Conservation (phyloP, 2,797 vertebrate species). For the Eidolon dupreanum region DNA sequence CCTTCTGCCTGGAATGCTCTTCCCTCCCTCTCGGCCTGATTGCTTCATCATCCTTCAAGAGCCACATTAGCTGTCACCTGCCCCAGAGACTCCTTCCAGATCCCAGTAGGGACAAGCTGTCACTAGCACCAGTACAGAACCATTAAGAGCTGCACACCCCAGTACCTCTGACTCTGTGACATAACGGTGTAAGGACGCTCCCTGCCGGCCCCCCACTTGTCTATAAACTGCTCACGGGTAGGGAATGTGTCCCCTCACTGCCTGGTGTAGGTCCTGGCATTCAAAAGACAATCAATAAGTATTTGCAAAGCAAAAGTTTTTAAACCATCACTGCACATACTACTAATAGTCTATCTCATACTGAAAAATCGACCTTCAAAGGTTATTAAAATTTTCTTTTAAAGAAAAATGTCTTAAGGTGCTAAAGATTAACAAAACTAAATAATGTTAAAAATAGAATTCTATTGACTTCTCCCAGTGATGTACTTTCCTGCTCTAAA, state of each 20-base stretch:
- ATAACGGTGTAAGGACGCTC: neutral
- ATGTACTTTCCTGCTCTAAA: neutral
- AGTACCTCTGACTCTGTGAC: neutral
- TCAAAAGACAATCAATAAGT: neutral
- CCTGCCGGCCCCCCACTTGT: fast-evolving
- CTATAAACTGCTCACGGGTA: neutral
- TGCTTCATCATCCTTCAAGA: neutral
- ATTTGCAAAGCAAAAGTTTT: neutral
- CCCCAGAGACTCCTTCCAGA: neutral
- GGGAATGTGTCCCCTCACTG: fast-evolving
- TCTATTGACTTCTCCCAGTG: neutral
- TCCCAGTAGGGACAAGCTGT: neutral
- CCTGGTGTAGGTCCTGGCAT: neutral
- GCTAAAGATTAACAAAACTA: conserved; percentile 1
- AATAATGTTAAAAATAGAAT: neutral
- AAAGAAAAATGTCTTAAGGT: neutral
- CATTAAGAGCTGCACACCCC: neutral
- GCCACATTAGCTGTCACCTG: neutral
- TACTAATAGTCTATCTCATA: neutral
- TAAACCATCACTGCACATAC: neutral
- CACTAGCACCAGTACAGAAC: too few species aligned
- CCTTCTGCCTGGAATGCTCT: neutral
- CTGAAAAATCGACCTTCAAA: conserved; percentile 22
- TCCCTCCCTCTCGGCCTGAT: neutral
- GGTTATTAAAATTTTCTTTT: neutral